Evolutionary conservation across 2,888 invertebrate genomes (phyloP).

Genomic region (Cyrtodaria siliqua): DNA sequence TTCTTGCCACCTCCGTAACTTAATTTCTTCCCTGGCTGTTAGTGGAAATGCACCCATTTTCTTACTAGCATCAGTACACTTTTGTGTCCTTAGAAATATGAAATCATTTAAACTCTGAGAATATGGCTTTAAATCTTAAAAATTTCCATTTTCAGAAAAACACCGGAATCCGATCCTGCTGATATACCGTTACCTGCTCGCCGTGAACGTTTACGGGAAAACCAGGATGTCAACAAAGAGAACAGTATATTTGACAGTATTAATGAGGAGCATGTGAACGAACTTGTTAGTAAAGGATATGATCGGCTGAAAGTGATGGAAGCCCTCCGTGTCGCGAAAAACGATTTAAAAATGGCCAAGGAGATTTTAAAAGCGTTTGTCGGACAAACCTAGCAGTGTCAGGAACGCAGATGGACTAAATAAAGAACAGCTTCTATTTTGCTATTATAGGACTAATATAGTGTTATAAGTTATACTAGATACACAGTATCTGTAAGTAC

Average conservation of each 20-base stretch:
- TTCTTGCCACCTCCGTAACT: too few relatives aligned
- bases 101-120: too few relatives aligned
- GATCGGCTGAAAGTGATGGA: slow-evolving; percentile 96
- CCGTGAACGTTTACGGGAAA: slow-evolving; percentile 79
- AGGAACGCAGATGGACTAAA: too few relatives aligned
- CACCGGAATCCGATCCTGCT: slow-evolving; percentile 31
- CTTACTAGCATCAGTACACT: too few relatives aligned
- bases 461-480: too few relatives aligned
- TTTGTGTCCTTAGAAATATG: too few relatives aligned
- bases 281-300: slow-evolving; percentile 95
- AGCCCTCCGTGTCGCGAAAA: slow-evolving; percentile 96
- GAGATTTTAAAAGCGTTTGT: slow-evolving; percentile 97
- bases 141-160: slow-evolving; percentile 22
- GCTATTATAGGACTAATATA: too few relatives aligned
- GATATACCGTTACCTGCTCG: slow-evolving; percentile 74
- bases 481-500: too few relatives aligned
- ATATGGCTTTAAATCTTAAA: too few relatives aligned
- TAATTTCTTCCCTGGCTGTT: too few relatives aligned
- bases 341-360: slow-evolving; percentile 98
- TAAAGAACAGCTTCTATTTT: too few relatives aligned
- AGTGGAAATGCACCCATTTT: too few relatives aligned
- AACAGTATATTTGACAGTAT: slow-evolving; percentile 76
- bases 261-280: slow-evolving; percentile 90
- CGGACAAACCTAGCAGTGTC: slow-evolving; percentile 52
- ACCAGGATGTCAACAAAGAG: slow-evolving; percentile 83